Evolutionary conservation across 1,140 invertebrate genomes (phyloP).

Genomic region (Dendroctonus ponderosae): DNA sequence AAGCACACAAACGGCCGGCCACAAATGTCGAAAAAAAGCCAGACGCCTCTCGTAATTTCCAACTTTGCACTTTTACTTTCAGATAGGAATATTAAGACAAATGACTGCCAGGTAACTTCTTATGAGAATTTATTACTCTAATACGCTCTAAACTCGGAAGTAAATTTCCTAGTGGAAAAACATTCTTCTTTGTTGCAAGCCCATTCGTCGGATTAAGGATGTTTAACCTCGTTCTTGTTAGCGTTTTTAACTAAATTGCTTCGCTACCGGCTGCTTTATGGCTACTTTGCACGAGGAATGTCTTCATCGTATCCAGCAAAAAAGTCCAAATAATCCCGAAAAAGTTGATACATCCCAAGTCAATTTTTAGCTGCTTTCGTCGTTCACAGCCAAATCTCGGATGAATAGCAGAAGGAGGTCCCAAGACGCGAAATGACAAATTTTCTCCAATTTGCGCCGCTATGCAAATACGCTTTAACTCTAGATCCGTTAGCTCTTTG

Average conservation of each 20-base stretch:
- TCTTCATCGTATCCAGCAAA: too few relatives aligned
- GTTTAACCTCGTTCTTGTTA: constrained; percentile 16
- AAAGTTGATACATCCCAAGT: too few relatives aligned
- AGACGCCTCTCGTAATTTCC: too few relatives aligned
- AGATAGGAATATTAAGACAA: constrained; percentile 32
- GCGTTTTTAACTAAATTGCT: neutral
- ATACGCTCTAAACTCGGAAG: constrained; percentile 30
- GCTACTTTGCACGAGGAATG: too few relatives aligned
- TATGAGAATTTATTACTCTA: constrained; percentile 37
- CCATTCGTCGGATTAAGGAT: constrained; percentile 29
- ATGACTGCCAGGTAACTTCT: constrained; percentile 32
- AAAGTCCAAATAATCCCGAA: too few relatives aligned
- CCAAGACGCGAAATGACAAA: constrained; percentile 25
- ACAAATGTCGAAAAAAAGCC: too few relatives aligned
- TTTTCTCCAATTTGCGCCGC: constrained; percentile 29
- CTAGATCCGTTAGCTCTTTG: constrained; percentile 34
- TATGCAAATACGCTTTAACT: constrained; percentile 47
- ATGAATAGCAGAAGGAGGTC: constrained; percentile 15
- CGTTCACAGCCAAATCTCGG: neutral
- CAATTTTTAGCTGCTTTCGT: too few relatives aligned
- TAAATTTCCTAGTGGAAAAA: constrained; percentile 33
- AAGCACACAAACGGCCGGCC: too few relatives aligned
- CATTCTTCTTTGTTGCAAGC: constrained; percentile 32
- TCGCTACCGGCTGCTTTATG: too few relatives aligned
- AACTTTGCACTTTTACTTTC: constrained; percentile 36